Evolutionary conservation across 1,140 invertebrate genomes (phyloP), one percentile per base, ranked within the genome.

Genomic region (Bombus ignitus): DNA sequence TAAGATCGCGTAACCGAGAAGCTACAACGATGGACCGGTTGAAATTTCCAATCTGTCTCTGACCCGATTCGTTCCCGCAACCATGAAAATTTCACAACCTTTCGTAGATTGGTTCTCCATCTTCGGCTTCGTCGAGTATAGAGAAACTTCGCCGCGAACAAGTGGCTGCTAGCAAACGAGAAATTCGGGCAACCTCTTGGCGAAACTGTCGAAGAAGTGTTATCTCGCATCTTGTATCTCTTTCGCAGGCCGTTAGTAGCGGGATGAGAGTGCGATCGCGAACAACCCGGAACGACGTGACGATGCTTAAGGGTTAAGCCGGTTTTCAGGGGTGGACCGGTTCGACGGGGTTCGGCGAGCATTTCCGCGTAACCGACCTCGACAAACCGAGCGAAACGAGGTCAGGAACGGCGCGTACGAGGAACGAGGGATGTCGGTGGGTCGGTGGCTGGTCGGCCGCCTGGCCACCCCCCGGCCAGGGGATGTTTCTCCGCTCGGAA

Each of bases 301-400:
- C 47, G 47, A 53, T 22, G 59, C 68, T 79, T 62, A 37, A 79
- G 65, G 73, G 75, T 62, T 78, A 22, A 71, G 39, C 37, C 18
- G 39, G 32, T 59, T 68, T 44, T 39, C 25, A 39, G 42, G 35
- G n/a, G 62, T 59, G 75, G 3, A 78, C 73, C 62, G 74, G 28
- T 3, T 9, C 44, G 73, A 53, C 32, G 72, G 35, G 53, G 59
- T 72, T 76, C 81, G 81, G 79, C 80, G 83, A 82, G 71, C 81
- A 83, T 91, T 93, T 87, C 91, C 87, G 91, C 92, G 93, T 94
- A 93, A 94, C 92, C 94, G 93, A 93, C 93, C 93, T 92, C 92
- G 92, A 92, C 89, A 92, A 93, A 93, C 91, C 88, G 87, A 87
- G 86, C 90, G 91, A 91, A 94, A 94, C 89, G 93, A 93, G 94